Evolutionary conservation across 2,888 invertebrate genomes (phyloP), one percentile per base, ranked within the genome.

Genomic region (Isotomurus palustris): DNA sequence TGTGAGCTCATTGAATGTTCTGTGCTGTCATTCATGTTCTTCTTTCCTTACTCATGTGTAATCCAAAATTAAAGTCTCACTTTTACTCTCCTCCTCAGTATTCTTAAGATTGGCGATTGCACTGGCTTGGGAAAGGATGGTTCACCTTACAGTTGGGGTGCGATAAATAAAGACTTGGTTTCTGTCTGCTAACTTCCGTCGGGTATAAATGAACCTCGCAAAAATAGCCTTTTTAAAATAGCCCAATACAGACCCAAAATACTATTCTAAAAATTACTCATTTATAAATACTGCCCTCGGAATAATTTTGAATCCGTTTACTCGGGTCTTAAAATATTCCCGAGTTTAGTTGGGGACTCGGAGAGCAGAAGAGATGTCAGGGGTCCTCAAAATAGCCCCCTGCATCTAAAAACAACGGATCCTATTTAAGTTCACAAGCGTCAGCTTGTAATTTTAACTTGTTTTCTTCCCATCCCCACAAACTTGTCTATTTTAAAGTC

Each of bases 141-240:
- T 14, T 27, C 44, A 19, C 41, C 22, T 47, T 35, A 38, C 52
- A 17, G 12, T 40, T 40, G 10, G n/a, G n/a, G n/a, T n/a, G 43
- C 10, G 24, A 41, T 48, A 53, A 58, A 53, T 41, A 53, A 58
- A 53, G 48, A 27, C 44, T 28, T 32, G 29, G 38, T 52, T n/a
- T n/a, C n/a, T n/a, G n/a, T n/a, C n/a, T n/a, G n/a, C n/a, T n/a
- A n/a, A n/a, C n/a, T n/a, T n/a, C n/a, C n/a, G n/a, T n/a, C 22
- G 17, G 24, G 38, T 50, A 24, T 19, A 58, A 58, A 52, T 58
- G 54, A 57, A 58, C 40, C 53, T 62, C 51, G 62, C 62, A 58
- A 62, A 62, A 62, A 62, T 62, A 62, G 49, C 62, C 58, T 44
- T 48, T 60, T 56, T 43, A 58, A 62, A 62, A 58, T 62, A 62